A percentile compares a stretch with the other conserved stretches of the same genome.
Conservation (phyloP, 2,797 vertebrate species). For the Sebastiscus albofasciatus region DNA sequence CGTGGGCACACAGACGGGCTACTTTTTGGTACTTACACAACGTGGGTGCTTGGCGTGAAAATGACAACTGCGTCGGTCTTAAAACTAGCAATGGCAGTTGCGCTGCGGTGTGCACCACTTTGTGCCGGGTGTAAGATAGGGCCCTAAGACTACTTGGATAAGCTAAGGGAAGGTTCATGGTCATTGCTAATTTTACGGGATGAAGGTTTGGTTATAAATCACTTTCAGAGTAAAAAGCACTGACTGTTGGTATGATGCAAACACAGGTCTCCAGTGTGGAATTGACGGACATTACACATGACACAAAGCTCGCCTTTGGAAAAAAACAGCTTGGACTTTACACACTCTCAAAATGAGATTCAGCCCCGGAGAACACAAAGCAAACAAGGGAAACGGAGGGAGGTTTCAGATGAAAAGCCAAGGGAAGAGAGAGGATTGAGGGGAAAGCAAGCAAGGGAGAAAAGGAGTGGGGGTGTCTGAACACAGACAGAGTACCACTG, state of each 20-base stretch:
- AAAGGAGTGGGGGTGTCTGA: conserved; percentile 27
- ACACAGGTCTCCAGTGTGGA: neutral
- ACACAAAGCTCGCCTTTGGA: conserved; percentile 3
- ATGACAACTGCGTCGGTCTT: no score
- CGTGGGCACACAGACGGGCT: no score
- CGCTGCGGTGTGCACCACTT: no score
- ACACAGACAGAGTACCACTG: conserved; percentile 44
- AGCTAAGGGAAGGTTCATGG: neutral
- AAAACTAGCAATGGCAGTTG: no score
- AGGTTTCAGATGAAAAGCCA: conserved; percentile 51
- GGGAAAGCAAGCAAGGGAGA: conserved; percentile 15
- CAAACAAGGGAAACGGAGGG: conserved; percentile 30
- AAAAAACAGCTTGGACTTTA: conserved; percentile 32
- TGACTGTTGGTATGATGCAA: neutral
- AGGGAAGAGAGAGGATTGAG: conserved; percentile 21
- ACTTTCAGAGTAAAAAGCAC: neutral
- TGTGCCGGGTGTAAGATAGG: no score
- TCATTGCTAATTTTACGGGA: neutral
- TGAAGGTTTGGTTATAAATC: neutral
- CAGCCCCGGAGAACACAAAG: conserved; percentile 15
- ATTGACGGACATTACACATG: conserved; percentile 4
- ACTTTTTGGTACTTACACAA: no score
- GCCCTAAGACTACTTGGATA: neutral
- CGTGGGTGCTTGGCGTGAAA: no score
- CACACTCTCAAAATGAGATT: conserved; percentile 35